A percentile compares a stretch with the other conserved stretches of the same genome.
Evolutionary conservation across 2,113 vertebrate genomes (phyloP).

Genomic region (Petroica traversi): DNA sequence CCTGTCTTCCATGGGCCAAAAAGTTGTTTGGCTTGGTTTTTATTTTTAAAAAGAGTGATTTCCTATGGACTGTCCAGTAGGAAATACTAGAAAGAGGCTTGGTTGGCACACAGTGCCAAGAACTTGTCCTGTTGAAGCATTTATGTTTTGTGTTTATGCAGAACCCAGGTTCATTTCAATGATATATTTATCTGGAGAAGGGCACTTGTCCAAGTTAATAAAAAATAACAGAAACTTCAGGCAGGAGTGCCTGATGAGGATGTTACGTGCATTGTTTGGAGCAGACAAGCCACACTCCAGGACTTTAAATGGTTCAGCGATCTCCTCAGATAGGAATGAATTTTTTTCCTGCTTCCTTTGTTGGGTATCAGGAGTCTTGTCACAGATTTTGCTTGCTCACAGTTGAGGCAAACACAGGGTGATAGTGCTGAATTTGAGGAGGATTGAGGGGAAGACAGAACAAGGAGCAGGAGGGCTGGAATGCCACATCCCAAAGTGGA

Average conservation of each 20-base stretch:
- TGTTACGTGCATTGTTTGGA: neutral
- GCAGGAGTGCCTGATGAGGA: neutral
- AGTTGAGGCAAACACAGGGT: neutral
- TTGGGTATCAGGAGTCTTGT: neutral
- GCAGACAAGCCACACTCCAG: neutral
- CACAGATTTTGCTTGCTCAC: neutral
- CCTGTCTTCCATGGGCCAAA: neutral
- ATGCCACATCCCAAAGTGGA: rapidly evolving
- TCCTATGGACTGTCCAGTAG: neutral
- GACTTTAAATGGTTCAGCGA: neutral
- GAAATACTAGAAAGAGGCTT: neutral
- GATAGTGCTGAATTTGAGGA: neutral
- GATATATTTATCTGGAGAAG: neutral
- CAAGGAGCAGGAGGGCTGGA: neutral
- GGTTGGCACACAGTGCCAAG: neutral
- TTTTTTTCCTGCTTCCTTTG: neutral
- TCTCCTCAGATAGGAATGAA: neutral
- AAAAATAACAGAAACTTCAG: neutral
- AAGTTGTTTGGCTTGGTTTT: neutral
- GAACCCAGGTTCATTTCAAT: neutral
- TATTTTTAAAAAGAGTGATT: neutral
- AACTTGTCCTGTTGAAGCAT: neutral
- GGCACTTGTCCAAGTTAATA: neutral
- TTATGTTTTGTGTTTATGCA: neutral
- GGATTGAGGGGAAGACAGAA: neutral